Base-by-base conservation (phyloP, 64 coral and sea anemone species). In the Hydrozoanthus tunicans region DNA sequence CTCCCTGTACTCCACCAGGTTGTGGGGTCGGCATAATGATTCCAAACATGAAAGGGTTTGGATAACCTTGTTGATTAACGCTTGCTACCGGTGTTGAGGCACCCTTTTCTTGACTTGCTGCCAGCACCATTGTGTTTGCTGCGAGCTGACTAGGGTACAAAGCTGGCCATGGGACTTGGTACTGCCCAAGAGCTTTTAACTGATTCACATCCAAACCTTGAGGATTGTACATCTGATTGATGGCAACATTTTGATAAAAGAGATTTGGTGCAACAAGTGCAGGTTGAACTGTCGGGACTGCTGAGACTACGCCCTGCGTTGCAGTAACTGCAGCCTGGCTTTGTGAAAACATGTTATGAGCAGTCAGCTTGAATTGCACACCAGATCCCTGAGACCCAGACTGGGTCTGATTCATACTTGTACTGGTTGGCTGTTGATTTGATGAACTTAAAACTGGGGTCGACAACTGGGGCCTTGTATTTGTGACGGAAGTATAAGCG, bases 31-130 rank as follows among this genome's bases (percentile, higher is more conserved):
- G 84, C 84, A 88, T 88, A 72, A 88, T 88, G 24, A 88, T 74
- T 88, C 84, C 84, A 88, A 88, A 88, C 84, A 88, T 88, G 57
- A 88, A 51, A 58, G 84, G 84, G 56, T 88, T 88, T 15, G 54
- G 84, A 70, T 88, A 88, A 72, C 56, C 56, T 17, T 74, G 84
- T 24, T 88, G 68, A 17, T 58, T 74, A 51, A 59, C 53, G 70
- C 51, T 88, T 43, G 84, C 23, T 57, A 53, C 6, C 52, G 67
- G 24, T 9, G 69, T 9, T 4, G 84, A 59, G 55, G n/a, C 70
- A 20, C 12, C 68, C 15, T 88, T 88, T 6, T 88, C 84, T 74
- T 88, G 84, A 88, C 53, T 70, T 32, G 84, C 43, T 43, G 84
- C 55, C 69, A 88, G 23, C 24, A 88, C 11, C 84, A 88, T 88